A percentile compares a stretch with the other conserved stretches of the same genome.
Evolutionary conservation across 2,113 vertebrate genomes (phyloP).

Genomic region (Serinus canaria): DNA sequence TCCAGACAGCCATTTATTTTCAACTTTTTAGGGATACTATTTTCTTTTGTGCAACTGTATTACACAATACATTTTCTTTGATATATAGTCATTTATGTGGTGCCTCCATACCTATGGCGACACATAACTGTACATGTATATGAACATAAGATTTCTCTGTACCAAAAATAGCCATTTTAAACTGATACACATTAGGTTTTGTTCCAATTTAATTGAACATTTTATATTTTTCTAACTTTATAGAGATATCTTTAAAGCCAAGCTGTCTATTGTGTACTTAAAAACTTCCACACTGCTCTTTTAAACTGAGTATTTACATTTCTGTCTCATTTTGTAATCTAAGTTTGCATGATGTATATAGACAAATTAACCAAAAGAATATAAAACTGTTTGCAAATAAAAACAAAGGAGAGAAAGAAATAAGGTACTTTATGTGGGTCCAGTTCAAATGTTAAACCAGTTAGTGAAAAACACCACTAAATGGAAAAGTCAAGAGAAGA

Average conservation of each 20-base stretch:
- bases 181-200: background rate
- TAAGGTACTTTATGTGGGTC: background rate
- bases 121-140: background rate
- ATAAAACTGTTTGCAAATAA: background rate
- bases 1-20: conserved; percentile 7
- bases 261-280: background rate
- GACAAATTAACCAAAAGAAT: background rate
- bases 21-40: background rate
- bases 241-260: background rate
- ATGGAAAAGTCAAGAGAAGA: background rate
- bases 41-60: background rate
- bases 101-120: background rate
- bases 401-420: background rate
- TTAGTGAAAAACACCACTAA: background rate
- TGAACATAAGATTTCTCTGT: background rate
- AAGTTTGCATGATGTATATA: background rate
- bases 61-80: background rate
- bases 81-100: background rate
- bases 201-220: background rate
- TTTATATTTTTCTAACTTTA: background rate
- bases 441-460: background rate
- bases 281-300: background rate
- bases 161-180: background rate
- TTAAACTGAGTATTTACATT: background rate
- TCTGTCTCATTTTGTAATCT: background rate